Base-by-base conservation (phyloP, 1,140 invertebrate species). In the Musca domestica region DNA sequence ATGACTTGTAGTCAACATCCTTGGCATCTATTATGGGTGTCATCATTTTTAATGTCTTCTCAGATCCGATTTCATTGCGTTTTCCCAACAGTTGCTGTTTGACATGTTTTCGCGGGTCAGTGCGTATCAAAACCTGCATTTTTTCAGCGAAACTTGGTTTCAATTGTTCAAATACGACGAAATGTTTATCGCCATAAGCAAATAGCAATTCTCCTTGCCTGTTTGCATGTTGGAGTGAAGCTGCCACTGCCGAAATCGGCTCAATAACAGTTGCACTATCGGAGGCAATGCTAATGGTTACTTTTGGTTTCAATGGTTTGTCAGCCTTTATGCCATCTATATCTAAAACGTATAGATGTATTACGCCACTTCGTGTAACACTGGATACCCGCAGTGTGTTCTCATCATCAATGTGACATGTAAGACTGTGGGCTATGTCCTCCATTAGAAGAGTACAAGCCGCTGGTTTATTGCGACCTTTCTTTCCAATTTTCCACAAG, bases 271-370 rank as follows among this genome's bases (percentile, higher is more conserved):
- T 83, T 61, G 85, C 84, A n/a, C 73, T 75, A 74, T 89, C 86
- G 0, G 87, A 87, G 0, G 87, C 87, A 30, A 93, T 85, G 76
- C 88, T 86, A n/a, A 93, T 80, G 2, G 87, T 92, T 12, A 89
- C 80, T 71, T 85, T 87, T 3, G 91, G 90, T 80, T 92, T 91
- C 0, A 92, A 74, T 0, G 90, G 90, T 81, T 92, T 93, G 5
- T 83, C 78, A 67, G 84, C 84, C 64, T 85, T 83, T 17, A 88
- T 86, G 74, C 63, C 64, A 15, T 64, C 56, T 48, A 30, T 47
- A 19, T 27, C 48, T 20, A 70, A 47, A 1, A 89, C 86, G 81
- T 92, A 95, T 41, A 93, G 83, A 78, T 94, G 88, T 52, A 91
- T 86, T 48, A 90, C 87, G 15, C 93, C 93, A 78, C 86, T 90